Evolutionary conservation across 2,888 invertebrate species (phyloP), one percentile per base, ranked within the genome.

Genomic region (Adelphocoris suturalis): DNA sequence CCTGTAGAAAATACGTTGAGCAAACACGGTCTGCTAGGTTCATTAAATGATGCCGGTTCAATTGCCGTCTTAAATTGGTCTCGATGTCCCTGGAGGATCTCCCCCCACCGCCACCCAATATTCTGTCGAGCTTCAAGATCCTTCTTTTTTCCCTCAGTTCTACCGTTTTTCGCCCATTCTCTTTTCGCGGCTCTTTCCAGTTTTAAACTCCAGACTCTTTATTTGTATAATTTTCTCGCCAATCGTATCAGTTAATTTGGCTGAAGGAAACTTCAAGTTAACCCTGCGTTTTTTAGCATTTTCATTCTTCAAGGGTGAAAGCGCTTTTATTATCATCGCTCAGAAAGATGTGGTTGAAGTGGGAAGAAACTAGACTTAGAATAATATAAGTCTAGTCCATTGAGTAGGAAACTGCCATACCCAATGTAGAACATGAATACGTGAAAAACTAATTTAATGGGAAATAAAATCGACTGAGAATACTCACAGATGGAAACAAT

Each of bases 1-100:
- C 11, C 37, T 0, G 46, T 16, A 78, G 82, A 82, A 82, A 82
- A 82, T 82, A 82, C 82, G 47, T 82, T 82, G 82, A 82, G 82
- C 82, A 82, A 82, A 82, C 82, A 82, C 82, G 82, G 82, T 78
- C 78, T 52, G 82, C 82, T 82, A 48, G 52, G 82, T 82, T 85
- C 85, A 85, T 85, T 85, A 85, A 85, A 85, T 85, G 85, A 28
- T 85, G 85, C 85, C 85, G 61, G 85, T 85, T 85, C 85, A 85
- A 85, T 85, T 85, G 85, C 85, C 85, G 57, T 85, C 68, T 82
- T 82, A 52, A 82, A 82, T 82, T 82, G 82, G 82, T 82, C 82
- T 48, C 23, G 52, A 52, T 82, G 52, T 52, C 82, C 52, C 82
- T 52, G 0, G 82, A 52, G 82, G 27, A 47, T n/a, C 0, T 52